Evolutionary conservation across 1,140 invertebrate species (phyloP).

Genomic region (Anthonomus grandis): DNA sequence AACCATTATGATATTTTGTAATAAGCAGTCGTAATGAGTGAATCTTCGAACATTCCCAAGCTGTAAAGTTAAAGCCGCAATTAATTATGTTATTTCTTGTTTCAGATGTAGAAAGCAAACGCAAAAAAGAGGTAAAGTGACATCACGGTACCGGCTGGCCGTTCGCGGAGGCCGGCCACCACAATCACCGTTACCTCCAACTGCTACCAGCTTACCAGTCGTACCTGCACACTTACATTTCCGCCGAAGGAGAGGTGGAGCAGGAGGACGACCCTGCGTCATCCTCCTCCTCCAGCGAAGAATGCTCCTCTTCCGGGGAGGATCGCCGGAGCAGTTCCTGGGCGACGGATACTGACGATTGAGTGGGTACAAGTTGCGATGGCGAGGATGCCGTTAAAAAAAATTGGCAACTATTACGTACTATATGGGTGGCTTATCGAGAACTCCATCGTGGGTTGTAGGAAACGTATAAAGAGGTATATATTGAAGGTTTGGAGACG

Average conservation of each 20-base stretch:
- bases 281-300: conserved; percentile 8
- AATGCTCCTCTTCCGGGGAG: conserved; percentile 5
- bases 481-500: too few relatives aligned
- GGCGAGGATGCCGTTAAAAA: too few relatives aligned
- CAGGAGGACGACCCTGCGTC: not conserved
- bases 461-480: too few relatives aligned
- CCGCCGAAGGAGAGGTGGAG: not conserved
- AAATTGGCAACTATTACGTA: too few relatives aligned
- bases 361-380: too few relatives aligned
- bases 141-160: conserved; percentile 42
- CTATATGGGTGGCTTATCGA: too few relatives aligned
- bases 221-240: conserved; percentile 5
- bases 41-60: too few relatives aligned
- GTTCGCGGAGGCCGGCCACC: conserved; percentile 26
- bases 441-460: too few relatives aligned
- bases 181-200: conserved; percentile 31
- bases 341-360: conserved; percentile 11
- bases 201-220: conserved; percentile 24
- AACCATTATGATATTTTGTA: too few relatives aligned
- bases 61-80: too few relatives aligned
- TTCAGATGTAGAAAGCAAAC: conserved; percentile 44
- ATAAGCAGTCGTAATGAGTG: too few relatives aligned
- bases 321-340: conserved; percentile 10
- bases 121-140: conserved; percentile 49
- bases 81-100: too few relatives aligned